phyloP scores from a whole-genome alignment of 2,113 vertebrate species.

The Oncorhynchus clarkii region DNA sequence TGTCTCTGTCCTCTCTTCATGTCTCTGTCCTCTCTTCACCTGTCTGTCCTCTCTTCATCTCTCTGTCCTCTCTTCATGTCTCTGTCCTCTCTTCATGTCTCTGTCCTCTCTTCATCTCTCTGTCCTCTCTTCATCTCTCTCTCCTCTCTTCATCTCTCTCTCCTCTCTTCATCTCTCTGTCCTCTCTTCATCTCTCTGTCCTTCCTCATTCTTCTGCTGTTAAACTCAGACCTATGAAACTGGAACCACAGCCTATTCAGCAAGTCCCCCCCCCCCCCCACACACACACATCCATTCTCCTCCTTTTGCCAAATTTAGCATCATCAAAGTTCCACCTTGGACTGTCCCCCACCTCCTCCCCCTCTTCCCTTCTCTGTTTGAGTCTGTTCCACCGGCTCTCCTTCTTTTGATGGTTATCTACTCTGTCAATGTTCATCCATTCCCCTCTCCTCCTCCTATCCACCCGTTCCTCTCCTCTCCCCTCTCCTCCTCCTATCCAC shows the following conservation, averaged over 20 bases:
- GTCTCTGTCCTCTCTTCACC: too few relatives aligned
- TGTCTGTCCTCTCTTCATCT: too few relatives aligned
- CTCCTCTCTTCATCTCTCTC: too few relatives aligned
- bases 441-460: too few relatives aligned
- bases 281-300: slow-evolving; percentile 61
- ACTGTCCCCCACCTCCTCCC: slow-evolving; percentile 59
- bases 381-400: background rate
- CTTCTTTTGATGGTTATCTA: background rate
- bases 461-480: too few relatives aligned
- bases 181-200: slow-evolving; percentile 23
- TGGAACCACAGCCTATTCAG: slow-evolving; percentile 75
- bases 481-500: too few relatives aligned
- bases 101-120: too few relatives aligned
- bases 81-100: too few relatives aligned
- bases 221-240: slow-evolving; percentile 71
- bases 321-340: slow-evolving; percentile 84
- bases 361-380: background rate
- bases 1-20: too few relatives aligned
- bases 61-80: too few relatives aligned
- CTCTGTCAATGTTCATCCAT: background rate
- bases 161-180: too few relatives aligned
- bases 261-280: slow-evolving; percentile 72
- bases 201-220: slow-evolving; percentile 34
- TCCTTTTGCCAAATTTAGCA: slow-evolving; percentile 87
- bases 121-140: too few relatives aligned